Evolutionary conservation across 2,888 invertebrate species (phyloP).

Genomic region (Flexamia atlantica): DNA sequence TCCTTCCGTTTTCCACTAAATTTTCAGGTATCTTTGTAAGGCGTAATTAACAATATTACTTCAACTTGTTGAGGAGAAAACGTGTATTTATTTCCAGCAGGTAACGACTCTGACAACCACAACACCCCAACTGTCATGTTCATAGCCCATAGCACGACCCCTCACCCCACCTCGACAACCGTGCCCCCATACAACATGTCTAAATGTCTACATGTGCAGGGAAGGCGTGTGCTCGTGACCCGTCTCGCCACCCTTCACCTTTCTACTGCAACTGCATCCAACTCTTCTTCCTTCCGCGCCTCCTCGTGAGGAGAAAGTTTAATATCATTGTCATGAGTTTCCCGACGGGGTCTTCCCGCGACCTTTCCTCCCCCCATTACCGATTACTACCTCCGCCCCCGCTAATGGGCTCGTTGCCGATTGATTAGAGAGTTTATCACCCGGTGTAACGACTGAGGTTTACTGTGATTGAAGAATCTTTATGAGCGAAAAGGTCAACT

Average conservation of each 20-base stretch:
- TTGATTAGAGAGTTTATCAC: slow-evolving; percentile 33
- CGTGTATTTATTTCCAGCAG: too few species aligned
- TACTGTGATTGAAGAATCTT: neutral
- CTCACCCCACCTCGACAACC: neutral
- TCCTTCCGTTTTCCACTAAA: too few species aligned
- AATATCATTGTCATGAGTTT: slow-evolving; percentile 42
- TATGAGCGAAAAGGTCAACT: slow-evolving; percentile 5
- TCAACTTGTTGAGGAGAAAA: too few species aligned
- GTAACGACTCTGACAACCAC: too few species aligned
- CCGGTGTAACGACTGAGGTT: slow-evolving; percentile 4
- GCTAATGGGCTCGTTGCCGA: slow-evolving; percentile 9
- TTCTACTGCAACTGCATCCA: slow-evolving; percentile 38
- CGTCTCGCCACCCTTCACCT: slow-evolving; percentile 8
- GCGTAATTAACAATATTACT: too few species aligned
- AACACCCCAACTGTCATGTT: too few species aligned
- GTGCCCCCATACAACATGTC: neutral
- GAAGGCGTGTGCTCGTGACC: slow-evolving; percentile 4
- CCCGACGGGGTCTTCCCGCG: slow-evolving; percentile 28
- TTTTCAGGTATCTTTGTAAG: too few species aligned
- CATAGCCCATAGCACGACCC: too few species aligned
- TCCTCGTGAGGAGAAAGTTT: slow-evolving; percentile 43
- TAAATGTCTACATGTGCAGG: too few species aligned
- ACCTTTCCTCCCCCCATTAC: slow-evolving; percentile 38
- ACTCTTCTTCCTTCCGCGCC: slow-evolving; percentile 13
- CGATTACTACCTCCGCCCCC: slow-evolving; percentile 8